Evolutionary conservation across 2,888 invertebrate species (phyloP).

Genomic region (Vesta saturnalis): DNA sequence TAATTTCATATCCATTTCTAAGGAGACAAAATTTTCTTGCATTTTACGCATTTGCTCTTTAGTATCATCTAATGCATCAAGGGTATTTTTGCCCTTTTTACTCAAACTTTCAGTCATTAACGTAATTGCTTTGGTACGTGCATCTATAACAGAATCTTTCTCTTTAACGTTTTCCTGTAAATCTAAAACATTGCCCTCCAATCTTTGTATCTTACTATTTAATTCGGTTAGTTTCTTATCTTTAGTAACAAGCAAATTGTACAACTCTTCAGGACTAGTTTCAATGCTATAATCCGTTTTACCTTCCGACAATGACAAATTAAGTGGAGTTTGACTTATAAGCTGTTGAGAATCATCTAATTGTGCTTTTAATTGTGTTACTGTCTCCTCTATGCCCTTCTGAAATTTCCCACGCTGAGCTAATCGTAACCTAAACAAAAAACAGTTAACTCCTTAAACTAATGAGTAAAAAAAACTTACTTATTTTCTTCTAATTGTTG

Average conservation of each 20-base stretch:
- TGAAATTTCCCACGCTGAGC: conserved; percentile 66
- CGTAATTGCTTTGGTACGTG: conserved; percentile 81
- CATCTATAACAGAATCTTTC: conserved; percentile 84
- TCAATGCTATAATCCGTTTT: conserved; percentile 56
- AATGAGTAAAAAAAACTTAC: conserved; percentile 39
- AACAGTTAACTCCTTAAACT: conserved; percentile 22
- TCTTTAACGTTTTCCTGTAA: conserved; percentile 84
- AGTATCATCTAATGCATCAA: conserved; percentile 80
- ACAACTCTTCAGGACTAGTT: conserved; percentile 57
- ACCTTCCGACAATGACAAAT: conserved; percentile 51
- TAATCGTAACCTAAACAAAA: conserved; percentile 58
- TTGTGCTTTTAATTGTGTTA: conserved; percentile 65
- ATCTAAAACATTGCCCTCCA: conserved; percentile 82
- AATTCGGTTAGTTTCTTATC: conserved; percentile 74
- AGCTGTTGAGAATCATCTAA: conserved; percentile 64
- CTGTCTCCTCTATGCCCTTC: conserved; percentile 65
- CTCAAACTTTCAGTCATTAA: conserved; percentile 78
- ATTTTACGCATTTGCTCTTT: conserved; percentile 82
- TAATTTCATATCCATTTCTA: conserved; percentile 76
- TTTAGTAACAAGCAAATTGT: conserved; percentile 66
- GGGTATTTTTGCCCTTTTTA: conserved; percentile 76
- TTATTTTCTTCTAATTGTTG: conserved; percentile 68
- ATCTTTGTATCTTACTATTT: conserved; percentile 73
- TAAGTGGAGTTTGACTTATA: conserved; percentile 51
- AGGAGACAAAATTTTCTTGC: conserved; percentile 79